Evolutionary conservation across 2,888 invertebrate species (phyloP).

Genomic region (Rhorus exstirpatorius): DNA sequence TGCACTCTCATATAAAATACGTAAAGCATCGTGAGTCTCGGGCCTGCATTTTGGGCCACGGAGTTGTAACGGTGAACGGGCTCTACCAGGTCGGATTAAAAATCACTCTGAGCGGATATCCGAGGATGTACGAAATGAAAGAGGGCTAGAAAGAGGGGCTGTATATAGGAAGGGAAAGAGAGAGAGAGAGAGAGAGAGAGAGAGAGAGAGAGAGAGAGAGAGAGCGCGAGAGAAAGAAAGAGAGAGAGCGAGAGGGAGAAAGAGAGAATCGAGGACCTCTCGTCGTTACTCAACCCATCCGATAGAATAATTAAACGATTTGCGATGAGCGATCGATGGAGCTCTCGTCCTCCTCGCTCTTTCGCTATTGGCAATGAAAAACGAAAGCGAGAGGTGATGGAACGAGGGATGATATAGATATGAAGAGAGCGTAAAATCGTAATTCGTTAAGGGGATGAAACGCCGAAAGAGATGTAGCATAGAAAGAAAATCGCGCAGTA

Average conservation of each 20-base stretch:
- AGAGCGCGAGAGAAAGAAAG: constrained; percentile 24
- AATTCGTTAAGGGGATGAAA: constrained; percentile 58
- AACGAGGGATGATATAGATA: constrained; percentile 24
- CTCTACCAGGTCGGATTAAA: constrained; percentile 73
- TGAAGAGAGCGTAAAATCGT: constrained; percentile 41
- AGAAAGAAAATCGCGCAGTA: constrained; percentile 38
- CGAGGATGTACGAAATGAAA: constrained; percentile 66
- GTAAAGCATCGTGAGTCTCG: constrained; percentile 38
- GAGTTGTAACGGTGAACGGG: constrained; percentile 13
- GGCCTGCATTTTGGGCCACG: constrained; percentile 38
- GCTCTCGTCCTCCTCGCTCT: constrained; percentile 13
- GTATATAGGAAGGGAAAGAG: constrained; percentile 5
- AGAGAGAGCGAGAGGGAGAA: constrained; percentile 17
- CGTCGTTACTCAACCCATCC: constrained; percentile 63
- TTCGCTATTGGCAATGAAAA: constrained; percentile 22
- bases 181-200: constrained; percentile 36
- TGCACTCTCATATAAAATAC: not conserved
- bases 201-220: not conserved
- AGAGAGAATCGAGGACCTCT: constrained; percentile 36
- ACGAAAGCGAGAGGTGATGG: not conserved
- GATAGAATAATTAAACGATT: constrained; percentile 78
- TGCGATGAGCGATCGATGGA: constrained; percentile 75
- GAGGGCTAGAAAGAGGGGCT: constrained; percentile 18
- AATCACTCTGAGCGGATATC: constrained; percentile 75
- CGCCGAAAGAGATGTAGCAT: constrained; percentile 33